Conservation (phyloP, 2,113 vertebrate genomes). For the Mustela nigripes region DNA sequence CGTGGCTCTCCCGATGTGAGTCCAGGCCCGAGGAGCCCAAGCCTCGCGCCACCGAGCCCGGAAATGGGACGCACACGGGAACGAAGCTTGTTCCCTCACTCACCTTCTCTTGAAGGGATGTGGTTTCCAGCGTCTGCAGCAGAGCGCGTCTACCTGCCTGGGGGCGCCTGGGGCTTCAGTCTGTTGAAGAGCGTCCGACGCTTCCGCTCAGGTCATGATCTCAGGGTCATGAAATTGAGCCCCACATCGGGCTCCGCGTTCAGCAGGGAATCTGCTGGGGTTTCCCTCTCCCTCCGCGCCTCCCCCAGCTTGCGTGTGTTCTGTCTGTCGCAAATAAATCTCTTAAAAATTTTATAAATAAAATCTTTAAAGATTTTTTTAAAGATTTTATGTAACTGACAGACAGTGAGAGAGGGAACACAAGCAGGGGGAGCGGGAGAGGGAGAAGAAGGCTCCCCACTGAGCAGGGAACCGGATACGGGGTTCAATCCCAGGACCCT, state of each 20-base stretch:
- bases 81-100: constrained; percentile 75
- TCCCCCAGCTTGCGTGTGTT: background rate
- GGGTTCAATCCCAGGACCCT: too few relatives aligned
- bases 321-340: background rate
- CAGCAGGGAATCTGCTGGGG: background rate
- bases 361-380: background rate
- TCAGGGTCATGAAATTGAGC: background rate
- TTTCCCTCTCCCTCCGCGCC: background rate
- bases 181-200: background rate
- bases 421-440: too few relatives aligned
- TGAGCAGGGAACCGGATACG: accelerated
- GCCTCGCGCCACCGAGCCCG: accelerated
- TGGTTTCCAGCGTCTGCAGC: constrained; percentile 30
- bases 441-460: too few relatives aligned
- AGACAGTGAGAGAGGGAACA: too few relatives aligned
- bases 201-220: background rate
- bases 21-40: background rate
- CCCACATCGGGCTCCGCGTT: background rate
- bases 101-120: constrained; percentile 59
- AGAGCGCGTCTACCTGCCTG: constrained; percentile 57
- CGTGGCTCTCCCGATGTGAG: accelerated
- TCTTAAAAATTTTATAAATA: too few relatives aligned
- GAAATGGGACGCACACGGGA: background rate
- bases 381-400: too few relatives aligned
- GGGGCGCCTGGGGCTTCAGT: background rate